phyloP scores from a whole-genome alignment of 2,888 invertebrate species.

The Sesamia inferens region DNA sequence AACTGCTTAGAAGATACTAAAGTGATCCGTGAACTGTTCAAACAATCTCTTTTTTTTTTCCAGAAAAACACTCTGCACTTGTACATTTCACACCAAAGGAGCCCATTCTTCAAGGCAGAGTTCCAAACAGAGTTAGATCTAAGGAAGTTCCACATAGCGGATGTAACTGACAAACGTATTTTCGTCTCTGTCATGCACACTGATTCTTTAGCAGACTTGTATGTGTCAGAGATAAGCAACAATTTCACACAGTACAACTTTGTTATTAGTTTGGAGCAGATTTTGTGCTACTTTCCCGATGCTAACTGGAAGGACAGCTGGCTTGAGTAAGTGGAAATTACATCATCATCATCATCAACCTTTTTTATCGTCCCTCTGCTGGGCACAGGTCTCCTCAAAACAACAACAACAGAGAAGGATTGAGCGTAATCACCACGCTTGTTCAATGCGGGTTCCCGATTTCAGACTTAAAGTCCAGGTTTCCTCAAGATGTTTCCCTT shows the following conservation, averaged over 20 bases:
- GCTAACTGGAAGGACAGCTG: slow-evolving; percentile 95
- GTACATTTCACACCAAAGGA: slow-evolving; percentile 94
- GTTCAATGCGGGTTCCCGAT: too few species aligned
- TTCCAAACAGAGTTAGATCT: slow-evolving; percentile 93
- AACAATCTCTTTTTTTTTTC: slow-evolving; percentile 54
- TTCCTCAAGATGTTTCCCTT: too few species aligned
- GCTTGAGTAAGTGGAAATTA: slow-evolving; percentile 92
- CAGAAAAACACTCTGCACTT: slow-evolving; percentile 91
- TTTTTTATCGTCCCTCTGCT: too few species aligned
- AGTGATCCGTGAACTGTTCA: background rate
- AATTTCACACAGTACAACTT: slow-evolving; percentile 92
- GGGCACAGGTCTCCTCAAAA: too few species aligned
- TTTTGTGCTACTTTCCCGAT: slow-evolving; percentile 96
- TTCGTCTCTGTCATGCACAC: slow-evolving; percentile 95
- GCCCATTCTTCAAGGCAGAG: slow-evolving; percentile 92
- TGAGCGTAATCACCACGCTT: too few species aligned
- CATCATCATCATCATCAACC: too few species aligned
- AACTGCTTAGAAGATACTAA: background rate
- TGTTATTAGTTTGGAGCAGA: slow-evolving; percentile 93
- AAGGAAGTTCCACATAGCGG: slow-evolving; percentile 94
- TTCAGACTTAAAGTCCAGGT: too few species aligned
- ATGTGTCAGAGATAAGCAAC: slow-evolving; percentile 93
- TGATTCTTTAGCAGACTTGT: slow-evolving; percentile 93
- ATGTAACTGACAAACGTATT: slow-evolving; percentile 94
- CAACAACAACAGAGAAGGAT: too few species aligned